A percentile compares a stretch with the other conserved stretches of the same genome.
phyloP scores from a whole-genome alignment of 2,113 vertebrate genomes.

The Climacteris rufus region DNA sequence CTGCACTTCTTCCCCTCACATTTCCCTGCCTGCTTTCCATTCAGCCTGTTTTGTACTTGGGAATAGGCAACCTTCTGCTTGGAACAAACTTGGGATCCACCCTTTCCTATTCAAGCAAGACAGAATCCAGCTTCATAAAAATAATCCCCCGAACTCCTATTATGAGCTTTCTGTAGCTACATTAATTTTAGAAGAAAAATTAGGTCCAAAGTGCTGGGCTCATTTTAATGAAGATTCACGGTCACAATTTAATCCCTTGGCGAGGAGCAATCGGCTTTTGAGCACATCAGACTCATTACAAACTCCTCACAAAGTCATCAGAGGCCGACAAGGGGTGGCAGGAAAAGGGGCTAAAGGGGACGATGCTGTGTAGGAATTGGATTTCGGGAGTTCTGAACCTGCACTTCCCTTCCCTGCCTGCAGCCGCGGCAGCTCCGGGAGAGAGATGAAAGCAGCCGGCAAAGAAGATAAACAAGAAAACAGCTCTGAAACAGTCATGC shows the following conservation, averaged over 20 bases:
- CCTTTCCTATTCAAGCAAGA: not conserved
- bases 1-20: not conserved
- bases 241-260: not conserved
- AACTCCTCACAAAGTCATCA: constrained; percentile 38
- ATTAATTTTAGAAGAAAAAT: constrained; percentile 56
- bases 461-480: not conserved
- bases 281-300: constrained; percentile 3
- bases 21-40: not conserved
- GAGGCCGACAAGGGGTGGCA: not conserved
- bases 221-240: constrained; percentile 30
- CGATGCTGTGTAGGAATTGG: not conserved
- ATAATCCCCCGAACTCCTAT: not conserved
- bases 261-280: constrained; percentile 1
- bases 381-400: not conserved
- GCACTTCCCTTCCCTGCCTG: not conserved
- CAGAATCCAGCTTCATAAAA: not conserved
- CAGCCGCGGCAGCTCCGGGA: not conserved
- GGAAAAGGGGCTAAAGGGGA: not conserved
- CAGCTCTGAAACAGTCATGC: not conserved
- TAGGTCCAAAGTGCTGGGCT: constrained; percentile 8
- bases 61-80: not conserved
- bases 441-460: not conserved
- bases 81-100: not conserved
- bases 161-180: not conserved
- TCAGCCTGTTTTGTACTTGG: not conserved